These are phyloP conservation scores for Volucella zonaria DNA, from an alignment of 2,888 invertebrate genomes.

Conservation along the genomic window DNA sequence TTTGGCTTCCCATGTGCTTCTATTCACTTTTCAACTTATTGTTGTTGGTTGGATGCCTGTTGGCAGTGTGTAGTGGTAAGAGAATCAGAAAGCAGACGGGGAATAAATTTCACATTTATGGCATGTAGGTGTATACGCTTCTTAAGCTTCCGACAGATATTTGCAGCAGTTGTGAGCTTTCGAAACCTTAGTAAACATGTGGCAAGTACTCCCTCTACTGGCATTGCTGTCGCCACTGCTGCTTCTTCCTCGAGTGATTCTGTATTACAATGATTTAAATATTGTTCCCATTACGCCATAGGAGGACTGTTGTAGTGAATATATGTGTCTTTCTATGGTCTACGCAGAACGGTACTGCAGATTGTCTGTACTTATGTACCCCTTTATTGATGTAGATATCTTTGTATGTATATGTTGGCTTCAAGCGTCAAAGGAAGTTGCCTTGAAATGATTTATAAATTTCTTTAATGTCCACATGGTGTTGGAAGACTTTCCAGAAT, in stretches of 20 bases:
- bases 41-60: constrained; percentile 13
- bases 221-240: no score
- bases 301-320: constrained; percentile 10
- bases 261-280: constrained; percentile 61
- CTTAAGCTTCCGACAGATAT: constrained; percentile 23
- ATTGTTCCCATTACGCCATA: constrained; percentile 54
- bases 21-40: constrained; percentile 5
- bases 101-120: constrained; percentile 44
- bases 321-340: constrained; percentile 14
- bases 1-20: constrained; percentile 17
- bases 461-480: constrained; percentile 34
- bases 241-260: neutral
- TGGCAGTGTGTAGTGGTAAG: neutral
- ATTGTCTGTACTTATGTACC: neutral
- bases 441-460: constrained; percentile 29
- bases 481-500: constrained; percentile 31
- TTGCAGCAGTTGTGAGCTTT: constrained; percentile 25
- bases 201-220: constrained; percentile 8
- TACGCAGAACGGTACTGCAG: neutral
- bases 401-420: neutral
- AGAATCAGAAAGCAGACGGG: constrained; percentile 25
- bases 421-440: neutral
- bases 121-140: constrained; percentile 5
- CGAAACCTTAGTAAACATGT: constrained; percentile 36
- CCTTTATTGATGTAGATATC: no score